Base-by-base conservation (phyloP, 2,113 vertebrate genomes). In the Uropsilus gracilis region DNA sequence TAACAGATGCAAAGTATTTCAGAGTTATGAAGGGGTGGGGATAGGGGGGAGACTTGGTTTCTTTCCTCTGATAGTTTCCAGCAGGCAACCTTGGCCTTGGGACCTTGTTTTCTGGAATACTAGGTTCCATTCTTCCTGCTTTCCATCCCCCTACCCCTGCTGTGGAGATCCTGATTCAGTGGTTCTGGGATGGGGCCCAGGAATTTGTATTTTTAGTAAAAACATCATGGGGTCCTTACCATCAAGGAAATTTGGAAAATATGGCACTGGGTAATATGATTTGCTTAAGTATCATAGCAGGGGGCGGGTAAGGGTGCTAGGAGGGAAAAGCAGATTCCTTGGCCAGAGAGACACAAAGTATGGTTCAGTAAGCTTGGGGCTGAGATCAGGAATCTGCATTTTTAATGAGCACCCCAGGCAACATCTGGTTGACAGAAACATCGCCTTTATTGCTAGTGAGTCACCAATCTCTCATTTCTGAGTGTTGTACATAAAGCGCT, bases 11-110 rank as follows among this genome's bases (percentile, higher is more conserved):
- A 39, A 72, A 83, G 71, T 48, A 66, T 71, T 93, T 83, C 90
- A 76, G 55, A 93, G 85, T 63, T 68, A 59, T 0, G n/a, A n/a
- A n/a, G 16, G n/a, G 80, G 53, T n/a, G 68, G 85, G 68, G 64
- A 73, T 77, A n/a, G 16, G n/a, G 80, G 53, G 30, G 68, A 82
- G 68, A 57, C 78, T 77, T 53, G 3, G 46, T 73, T 86, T 93
- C 89, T 66, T 87, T 88, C 48, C 64, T 91, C 75, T 85, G 76
- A 90, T 80, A 44, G 50, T 59, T 96, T 94, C 86, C 63, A 91
- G 94, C 55, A 85, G 82, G 90, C 48, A 71, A 63, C 37, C 57
- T 57, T 66, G 84, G 78, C 63, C 68, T 78, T 24, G 1, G 24
- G 57, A 92, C 53, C 26, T 82, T 42, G 32, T 37, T 81, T 88